Evolutionary conservation across 1,140 invertebrate genomes (phyloP).

Genomic region (Drosophila quadrilineata): DNA sequence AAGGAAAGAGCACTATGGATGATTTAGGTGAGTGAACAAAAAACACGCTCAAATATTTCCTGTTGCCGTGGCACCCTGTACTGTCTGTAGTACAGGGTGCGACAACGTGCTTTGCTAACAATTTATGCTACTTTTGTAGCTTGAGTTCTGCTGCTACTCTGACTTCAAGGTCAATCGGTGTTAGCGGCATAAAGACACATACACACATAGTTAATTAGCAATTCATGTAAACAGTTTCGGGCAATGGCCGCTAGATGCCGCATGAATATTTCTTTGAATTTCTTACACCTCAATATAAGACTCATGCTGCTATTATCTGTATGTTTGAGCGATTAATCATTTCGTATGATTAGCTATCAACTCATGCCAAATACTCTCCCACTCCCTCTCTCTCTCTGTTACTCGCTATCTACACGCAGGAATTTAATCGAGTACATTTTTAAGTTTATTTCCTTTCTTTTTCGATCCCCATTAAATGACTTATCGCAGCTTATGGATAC

Average conservation of each 20-base stretch:
- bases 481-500: slow-evolving; percentile 18
- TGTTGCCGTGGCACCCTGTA: slow-evolving; percentile 15
- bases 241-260: slow-evolving; percentile 35
- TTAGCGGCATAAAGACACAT: slow-evolving; percentile 29
- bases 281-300: slow-evolving; percentile 4
- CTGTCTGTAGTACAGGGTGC: slow-evolving; percentile 20
- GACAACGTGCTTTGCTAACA: background rate
- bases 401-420: too few relatives aligned
- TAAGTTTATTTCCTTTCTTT: background rate
- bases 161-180: slow-evolving; percentile 56
- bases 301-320: slow-evolving; percentile 20
- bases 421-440: background rate
- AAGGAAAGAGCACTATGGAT: slow-evolving; percentile 43
- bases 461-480: slow-evolving; percentile 1
- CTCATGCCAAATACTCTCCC: background rate
- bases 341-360: slow-evolving; percentile 13
- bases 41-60: slow-evolving; percentile 24
- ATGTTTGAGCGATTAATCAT: slow-evolving; percentile 10
- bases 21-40: slow-evolving; percentile 59
- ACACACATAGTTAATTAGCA: slow-evolving; percentile 53
- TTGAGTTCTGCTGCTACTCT: slow-evolving; percentile 19
- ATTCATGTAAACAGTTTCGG: slow-evolving; percentile 6
- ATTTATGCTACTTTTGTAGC: slow-evolving; percentile 2
- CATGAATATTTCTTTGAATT: slow-evolving; percentile 4
- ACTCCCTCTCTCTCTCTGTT: too few relatives aligned